Percentiles rank a stretch among this genome's conserved stretches.
Evolutionary conservation across 2,797 vertebrate species (phyloP).

Genomic region (Hybognathus amarus): DNA sequence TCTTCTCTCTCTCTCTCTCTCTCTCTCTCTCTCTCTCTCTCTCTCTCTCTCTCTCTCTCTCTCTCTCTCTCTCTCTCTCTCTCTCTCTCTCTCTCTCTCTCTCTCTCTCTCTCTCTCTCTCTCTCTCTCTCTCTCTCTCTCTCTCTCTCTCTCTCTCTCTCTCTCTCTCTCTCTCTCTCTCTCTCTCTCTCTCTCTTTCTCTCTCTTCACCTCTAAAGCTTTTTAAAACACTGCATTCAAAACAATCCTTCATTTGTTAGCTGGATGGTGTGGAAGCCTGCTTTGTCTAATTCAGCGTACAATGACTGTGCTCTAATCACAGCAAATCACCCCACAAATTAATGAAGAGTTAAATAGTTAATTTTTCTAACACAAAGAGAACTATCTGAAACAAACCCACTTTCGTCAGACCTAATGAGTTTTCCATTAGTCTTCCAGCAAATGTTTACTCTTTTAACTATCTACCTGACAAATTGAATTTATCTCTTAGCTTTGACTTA

Average conservation of each 20-base stretch:
- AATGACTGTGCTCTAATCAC: conserved; percentile 23
- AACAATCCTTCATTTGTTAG: background rate
- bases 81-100: no score
- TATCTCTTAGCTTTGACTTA: background rate
- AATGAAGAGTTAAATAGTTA: conserved; percentile 15
- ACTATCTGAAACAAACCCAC: conserved; percentile 1
- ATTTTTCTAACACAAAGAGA: conserved; percentile 11
- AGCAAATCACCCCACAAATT: conserved; percentile 14
- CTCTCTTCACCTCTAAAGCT: background rate
- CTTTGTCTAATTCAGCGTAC: background rate
- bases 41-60: no score
- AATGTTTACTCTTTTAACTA: conserved; percentile 18
- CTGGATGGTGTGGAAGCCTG: background rate
- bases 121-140: no score
- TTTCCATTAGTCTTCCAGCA: background rate
- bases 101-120: no score
- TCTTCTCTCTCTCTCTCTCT: no score
- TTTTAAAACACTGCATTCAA: conserved; percentile 15
- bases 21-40: no score
- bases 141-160: no score
- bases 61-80: no score
- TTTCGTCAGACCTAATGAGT: conserved; percentile 15
- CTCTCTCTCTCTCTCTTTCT: no score
- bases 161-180: no score
- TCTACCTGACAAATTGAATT: conserved; percentile 12